phyloP scores from a whole-genome alignment of 2,113 vertebrate genomes.

The Morone saxatilis region DNA sequence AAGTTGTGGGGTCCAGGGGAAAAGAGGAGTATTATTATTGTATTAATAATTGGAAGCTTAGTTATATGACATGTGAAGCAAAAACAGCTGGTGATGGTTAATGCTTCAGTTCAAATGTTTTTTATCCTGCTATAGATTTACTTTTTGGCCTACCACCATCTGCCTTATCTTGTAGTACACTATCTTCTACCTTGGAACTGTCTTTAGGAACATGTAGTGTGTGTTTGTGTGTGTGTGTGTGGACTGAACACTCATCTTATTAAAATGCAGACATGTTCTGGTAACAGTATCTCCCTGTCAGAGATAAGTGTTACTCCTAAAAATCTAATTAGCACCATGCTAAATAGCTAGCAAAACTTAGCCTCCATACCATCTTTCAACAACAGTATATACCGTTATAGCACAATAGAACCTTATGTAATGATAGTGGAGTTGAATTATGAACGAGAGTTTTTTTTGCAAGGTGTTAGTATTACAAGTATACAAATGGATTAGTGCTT shows the following conservation, averaged over 20 bases:
- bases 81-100: not conserved
- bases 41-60: not conserved
- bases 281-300: not conserved
- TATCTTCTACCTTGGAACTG: not conserved
- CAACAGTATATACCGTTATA: not conserved
- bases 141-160: no score
- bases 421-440: not conserved
- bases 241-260: not conserved
- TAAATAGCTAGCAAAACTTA: not conserved
- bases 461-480: not conserved
- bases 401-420: not conserved
- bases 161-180: not conserved
- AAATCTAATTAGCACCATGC: not conserved
- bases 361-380: no score
- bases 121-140: not conserved
- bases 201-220: not conserved
- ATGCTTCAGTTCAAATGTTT: not conserved
- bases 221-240: not conserved
- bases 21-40: no score
- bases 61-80: not conserved
- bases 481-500: not conserved
- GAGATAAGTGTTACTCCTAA: not conserved
- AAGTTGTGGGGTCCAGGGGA: no score
- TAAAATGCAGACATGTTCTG: constrained; percentile 8
- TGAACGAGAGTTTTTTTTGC: not conserved